A percentile compares a stretch with the other conserved stretches of the same genome.
Evolutionary conservation across 1,140 invertebrate genomes (phyloP).

Genomic region (Caerostris darwini): DNA sequence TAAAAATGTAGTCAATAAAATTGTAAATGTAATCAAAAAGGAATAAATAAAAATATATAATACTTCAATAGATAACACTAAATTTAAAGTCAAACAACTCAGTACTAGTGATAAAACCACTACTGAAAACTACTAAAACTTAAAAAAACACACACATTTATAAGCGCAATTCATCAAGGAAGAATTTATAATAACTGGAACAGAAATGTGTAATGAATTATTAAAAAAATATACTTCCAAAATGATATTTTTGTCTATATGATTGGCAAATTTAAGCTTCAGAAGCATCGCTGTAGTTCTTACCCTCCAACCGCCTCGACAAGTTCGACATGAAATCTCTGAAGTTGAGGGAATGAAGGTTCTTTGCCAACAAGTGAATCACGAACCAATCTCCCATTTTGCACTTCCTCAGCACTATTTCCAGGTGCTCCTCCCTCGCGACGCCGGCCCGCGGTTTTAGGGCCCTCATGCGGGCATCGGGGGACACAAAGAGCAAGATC

Average conservation of each 20-base stretch:
- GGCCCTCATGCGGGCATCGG: conserved; percentile 52
- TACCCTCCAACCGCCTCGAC: conserved; percentile 70
- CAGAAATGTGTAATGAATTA: too few species aligned
- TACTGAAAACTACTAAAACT: too few species aligned
- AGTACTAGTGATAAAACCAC: too few species aligned
- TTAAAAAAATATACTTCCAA: conserved; percentile 47
- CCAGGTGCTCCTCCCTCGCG: conserved; percentile 71
- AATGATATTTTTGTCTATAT: neutral
- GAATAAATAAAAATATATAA: too few species aligned
- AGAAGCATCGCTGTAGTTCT: conserved; percentile 48
- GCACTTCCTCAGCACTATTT: conserved; percentile 72
- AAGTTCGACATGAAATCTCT: conserved; percentile 78
- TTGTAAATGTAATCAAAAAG: too few species aligned
- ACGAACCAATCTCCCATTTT: conserved; percentile 93
- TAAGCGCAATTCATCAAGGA: too few species aligned
- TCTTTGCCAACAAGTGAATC: conserved; percentile 91
- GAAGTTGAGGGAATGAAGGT: conserved; percentile 86
- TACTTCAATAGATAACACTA: too few species aligned
- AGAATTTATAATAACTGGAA: too few species aligned
- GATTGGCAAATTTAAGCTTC: neutral
- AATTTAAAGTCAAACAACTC: too few species aligned
- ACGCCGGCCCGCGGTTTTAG: conserved; percentile 76
- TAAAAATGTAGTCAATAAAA: too few species aligned
- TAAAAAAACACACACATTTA: too few species aligned
- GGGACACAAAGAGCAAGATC: conserved; percentile 88